Evolutionary conservation across 2,113 vertebrate genomes (phyloP).

Genomic region (Tyrannus savana): DNA sequence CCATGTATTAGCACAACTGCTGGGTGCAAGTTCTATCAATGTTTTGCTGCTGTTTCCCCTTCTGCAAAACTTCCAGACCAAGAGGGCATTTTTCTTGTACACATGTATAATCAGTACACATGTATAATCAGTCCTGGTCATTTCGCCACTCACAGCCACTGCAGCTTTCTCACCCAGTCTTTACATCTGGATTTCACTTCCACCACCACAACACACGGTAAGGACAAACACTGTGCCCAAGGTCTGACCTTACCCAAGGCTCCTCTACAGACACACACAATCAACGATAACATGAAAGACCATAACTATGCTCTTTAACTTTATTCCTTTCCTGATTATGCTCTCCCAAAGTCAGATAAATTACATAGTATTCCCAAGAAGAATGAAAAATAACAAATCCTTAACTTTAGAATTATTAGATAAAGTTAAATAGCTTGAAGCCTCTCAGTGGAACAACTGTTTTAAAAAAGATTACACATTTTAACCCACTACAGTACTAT

Average conservation of each 20-base stretch:
- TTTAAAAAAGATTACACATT: not conserved
- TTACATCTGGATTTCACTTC: not conserved
- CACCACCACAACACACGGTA: not conserved
- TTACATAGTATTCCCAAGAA: not conserved
- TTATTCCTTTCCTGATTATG: not conserved
- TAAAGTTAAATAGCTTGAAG: not conserved
- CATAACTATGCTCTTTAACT: not conserved
- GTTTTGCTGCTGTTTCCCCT: not conserved
- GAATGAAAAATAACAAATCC: not conserved
- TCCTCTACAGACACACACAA: not conserved
- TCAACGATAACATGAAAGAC: not conserved
- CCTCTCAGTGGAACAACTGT: not conserved
- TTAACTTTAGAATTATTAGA: not conserved
- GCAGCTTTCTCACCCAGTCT: not conserved
- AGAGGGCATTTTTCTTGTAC: not conserved
- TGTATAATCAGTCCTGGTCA: not conserved
- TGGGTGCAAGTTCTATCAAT: not conserved
- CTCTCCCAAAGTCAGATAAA: not conserved
- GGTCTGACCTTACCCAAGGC: not conserved
- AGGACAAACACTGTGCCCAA: not conserved
- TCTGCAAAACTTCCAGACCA: not conserved
- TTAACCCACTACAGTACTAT: not conserved
- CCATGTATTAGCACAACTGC: not conserved
- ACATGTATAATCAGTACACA: not conserved
- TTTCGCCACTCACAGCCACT: not conserved